Evolutionary conservation across 2,888 invertebrate genomes (phyloP).

Genomic region (Drosophila diplacantha): DNA sequence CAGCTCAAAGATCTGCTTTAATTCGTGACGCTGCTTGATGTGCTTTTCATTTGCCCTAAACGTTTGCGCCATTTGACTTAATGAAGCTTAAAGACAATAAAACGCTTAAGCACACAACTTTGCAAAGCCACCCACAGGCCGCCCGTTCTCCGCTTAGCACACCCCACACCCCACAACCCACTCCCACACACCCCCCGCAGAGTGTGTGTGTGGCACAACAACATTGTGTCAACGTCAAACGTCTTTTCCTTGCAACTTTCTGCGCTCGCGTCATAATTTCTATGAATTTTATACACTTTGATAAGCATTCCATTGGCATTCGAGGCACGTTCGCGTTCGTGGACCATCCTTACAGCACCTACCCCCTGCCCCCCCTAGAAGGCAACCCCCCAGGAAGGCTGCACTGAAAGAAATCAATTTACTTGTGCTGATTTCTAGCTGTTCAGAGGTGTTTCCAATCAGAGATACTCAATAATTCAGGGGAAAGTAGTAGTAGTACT

Average conservation of each 20-base stretch:
- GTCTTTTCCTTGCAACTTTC: conserved; percentile 47
- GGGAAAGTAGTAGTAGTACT: neutral
- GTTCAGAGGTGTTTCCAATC: too few species aligned
- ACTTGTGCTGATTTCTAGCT: neutral
- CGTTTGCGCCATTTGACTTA: conserved; percentile 68
- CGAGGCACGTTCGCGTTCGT: conserved; percentile 58
- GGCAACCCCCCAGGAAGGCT: neutral
- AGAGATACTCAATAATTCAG: neutral
- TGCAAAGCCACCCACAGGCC: conserved; percentile 11
- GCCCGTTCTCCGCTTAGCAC: too few species aligned
- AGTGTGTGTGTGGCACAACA: conserved; percentile 11
- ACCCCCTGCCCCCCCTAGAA: too few species aligned
- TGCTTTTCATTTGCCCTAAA: conserved; percentile 43
- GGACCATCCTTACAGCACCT: conserved; percentile 3
- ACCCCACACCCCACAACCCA: neutral
- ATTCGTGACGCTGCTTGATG: conserved; percentile 15
- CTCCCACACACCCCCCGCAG: neutral
- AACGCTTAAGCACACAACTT: conserved; percentile 65
- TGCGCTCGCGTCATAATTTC: conserved; percentile 66
- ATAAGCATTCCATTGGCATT: conserved; percentile 66
- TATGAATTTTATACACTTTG: conserved; percentile 69
- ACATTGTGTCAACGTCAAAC: conserved; percentile 53
- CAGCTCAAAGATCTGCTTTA: conserved; percentile 9
- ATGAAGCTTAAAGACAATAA: conserved; percentile 71
- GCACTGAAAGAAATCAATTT: neutral